Conservation (phyloP, 2,797 vertebrate genomes). For the Girardinus metallicus region DNA sequence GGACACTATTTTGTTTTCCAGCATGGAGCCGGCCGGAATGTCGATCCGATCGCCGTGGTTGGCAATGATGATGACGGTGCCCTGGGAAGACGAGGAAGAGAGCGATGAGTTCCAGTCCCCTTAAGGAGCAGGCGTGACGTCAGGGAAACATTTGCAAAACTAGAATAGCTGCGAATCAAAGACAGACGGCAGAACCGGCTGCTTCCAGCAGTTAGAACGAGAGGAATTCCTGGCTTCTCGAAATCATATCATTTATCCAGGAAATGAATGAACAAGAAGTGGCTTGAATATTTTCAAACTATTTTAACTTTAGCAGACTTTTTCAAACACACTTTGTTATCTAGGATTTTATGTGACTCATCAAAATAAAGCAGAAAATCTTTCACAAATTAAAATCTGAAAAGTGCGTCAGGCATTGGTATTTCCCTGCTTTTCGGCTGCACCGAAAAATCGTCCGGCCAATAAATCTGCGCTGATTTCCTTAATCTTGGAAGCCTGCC, state of each 20-base stretch:
- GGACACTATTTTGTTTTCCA: conserved; percentile 98
- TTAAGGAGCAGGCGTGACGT: neutral
- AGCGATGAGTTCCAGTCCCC: neutral
- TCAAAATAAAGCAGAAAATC: neutral
- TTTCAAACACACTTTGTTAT: neutral
- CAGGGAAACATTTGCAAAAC: neutral
- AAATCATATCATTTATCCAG: neutral
- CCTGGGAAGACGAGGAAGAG: conserved; percentile 75
- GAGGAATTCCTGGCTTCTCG: neutral
- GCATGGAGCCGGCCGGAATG: conserved; percentile 92
- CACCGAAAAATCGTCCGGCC: too few relatives aligned
- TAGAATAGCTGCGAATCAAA: neutral
- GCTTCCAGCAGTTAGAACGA: neutral
- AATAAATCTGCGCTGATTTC: too few relatives aligned
- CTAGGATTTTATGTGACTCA: neutral
- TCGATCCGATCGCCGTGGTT: conserved; percentile 97
- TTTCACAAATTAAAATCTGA: neutral
- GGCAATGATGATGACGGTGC: conserved; percentile 98
- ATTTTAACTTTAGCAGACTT: neutral
- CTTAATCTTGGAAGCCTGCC: too few relatives aligned
- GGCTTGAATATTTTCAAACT: neutral
- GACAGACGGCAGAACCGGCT: neutral
- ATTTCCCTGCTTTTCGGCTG: too few relatives aligned
- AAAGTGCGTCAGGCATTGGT: neutral
- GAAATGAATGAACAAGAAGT: neutral